These are phyloP conservation scores for Trachelus troglodyta DNA, from an alignment of 2,888 invertebrate genomes.

Conservation along the genomic window DNA sequence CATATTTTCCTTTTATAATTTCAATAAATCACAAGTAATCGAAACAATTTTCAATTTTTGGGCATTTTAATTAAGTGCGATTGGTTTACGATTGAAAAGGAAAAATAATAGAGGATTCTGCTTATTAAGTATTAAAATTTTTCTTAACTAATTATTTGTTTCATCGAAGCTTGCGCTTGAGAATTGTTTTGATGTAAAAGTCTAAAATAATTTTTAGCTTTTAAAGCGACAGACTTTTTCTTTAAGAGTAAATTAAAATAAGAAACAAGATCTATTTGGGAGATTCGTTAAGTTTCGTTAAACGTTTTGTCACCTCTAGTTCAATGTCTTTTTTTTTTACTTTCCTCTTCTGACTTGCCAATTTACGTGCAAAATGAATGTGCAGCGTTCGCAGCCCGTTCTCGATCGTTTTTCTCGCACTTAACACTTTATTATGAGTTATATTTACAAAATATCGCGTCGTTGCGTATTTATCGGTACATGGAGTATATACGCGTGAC, in stretches of 20 bases:
- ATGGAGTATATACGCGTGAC: not conserved
- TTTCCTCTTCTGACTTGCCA: not conserved
- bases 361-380: conserved; percentile 1
- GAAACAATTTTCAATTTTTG: not conserved
- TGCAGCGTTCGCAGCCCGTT: conserved; percentile 23
- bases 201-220: not conserved
- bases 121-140: not conserved
- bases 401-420: conserved; percentile 3
- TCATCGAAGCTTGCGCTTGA: not conserved
- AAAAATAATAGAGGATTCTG: not conserved
- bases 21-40: not conserved
- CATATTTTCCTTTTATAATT: not conserved
- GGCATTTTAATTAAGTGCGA: not conserved
- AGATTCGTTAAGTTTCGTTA: not conserved
- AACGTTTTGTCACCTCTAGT: not conserved
- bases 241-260: not conserved
- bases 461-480: not conserved
- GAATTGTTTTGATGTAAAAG: not conserved
- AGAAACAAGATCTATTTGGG: not conserved
- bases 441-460: not conserved
- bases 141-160: not conserved
- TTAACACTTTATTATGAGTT: not conserved
- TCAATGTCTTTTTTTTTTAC: not conserved
- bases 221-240: not conserved
- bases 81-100: not conserved